A percentile compares a stretch with the other conserved stretches of the same genome.
Evolutionary conservation across 2,888 invertebrate genomes (phyloP).

Genomic region (Strigamia crassipes): DNA sequence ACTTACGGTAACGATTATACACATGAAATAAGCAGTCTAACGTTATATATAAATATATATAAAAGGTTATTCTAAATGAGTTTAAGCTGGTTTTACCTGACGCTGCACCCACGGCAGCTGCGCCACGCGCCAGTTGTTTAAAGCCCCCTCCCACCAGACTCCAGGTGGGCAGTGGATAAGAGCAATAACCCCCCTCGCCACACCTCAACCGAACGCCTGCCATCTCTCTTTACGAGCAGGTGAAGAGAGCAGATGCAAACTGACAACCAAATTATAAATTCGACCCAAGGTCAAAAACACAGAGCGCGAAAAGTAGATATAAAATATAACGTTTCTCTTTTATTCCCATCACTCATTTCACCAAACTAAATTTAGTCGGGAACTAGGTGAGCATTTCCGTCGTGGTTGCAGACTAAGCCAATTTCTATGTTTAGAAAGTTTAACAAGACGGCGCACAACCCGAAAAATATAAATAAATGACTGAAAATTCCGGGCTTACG

Average conservation of each 20-base stretch:
- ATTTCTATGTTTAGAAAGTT: slow-evolving; percentile 8
- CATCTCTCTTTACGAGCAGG: slow-evolving; percentile 10
- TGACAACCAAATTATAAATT: not conserved
- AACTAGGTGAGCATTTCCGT: slow-evolving; percentile 6
- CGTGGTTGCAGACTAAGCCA: not conserved
- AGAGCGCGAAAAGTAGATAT: not conserved
- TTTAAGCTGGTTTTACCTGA: not conserved
- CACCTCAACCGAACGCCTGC: not conserved
- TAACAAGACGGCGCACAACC: not conserved
- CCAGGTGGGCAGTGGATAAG: slow-evolving; percentile 30
- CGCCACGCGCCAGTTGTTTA: slow-evolving; percentile 44
- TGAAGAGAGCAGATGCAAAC: not conserved
- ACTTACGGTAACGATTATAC: too few species aligned
- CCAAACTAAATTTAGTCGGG: not conserved
- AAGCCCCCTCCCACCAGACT: not conserved
- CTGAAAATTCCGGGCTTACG: not conserved
- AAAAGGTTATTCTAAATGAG: not conserved
- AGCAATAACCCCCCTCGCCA: not conserved
- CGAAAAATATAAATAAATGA: too few species aligned
- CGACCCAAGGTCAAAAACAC: not conserved
- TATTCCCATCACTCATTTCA: not conserved
- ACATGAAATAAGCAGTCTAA: too few species aligned
- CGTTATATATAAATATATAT: too few species aligned
- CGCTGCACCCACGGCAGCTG: not conserved
- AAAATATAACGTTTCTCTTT: not conserved